Conservation (phyloP, 2,113 vertebrate species). For the Canis aureus region DNA sequence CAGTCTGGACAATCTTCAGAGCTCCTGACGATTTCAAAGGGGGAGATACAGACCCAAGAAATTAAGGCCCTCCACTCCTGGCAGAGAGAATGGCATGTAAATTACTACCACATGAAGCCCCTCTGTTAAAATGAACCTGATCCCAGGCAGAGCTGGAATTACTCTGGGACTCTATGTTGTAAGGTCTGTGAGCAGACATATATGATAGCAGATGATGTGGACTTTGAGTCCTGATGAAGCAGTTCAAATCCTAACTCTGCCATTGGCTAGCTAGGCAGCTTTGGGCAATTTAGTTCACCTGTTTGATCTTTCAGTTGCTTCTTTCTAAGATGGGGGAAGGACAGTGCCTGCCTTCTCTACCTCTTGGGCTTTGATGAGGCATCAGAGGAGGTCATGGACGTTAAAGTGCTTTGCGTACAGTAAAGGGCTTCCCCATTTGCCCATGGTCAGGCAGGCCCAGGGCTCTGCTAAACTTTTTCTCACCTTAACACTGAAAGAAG, state of each 20-base stretch:
- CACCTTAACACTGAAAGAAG: neutral
- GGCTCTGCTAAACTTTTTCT: neutral
- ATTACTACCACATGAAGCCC: neutral
- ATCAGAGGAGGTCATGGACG: neutral
- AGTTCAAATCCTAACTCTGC: neutral
- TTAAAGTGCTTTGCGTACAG: neutral
- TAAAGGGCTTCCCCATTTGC: neutral
- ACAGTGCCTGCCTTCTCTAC: neutral
- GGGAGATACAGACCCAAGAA: neutral
- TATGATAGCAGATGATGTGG: neutral
- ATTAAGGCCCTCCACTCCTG: neutral
- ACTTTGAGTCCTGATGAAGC: neutral
- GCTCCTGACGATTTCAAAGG: conserved; percentile 1
- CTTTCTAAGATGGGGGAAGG: neutral
- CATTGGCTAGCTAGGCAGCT: neutral
- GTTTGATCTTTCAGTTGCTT: neutral
- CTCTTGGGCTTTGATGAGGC: neutral
- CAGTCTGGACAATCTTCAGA: neutral
- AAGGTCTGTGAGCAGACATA: neutral
- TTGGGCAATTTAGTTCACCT: neutral
- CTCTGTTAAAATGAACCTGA: neutral
- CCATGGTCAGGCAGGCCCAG: neutral
- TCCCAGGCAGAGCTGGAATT: neutral
- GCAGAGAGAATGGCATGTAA: neutral
- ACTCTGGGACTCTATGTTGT: neutral